Conservation (phyloP, 2,113 vertebrate species). For the Calyptommatus sinebrachiatus region DNA sequence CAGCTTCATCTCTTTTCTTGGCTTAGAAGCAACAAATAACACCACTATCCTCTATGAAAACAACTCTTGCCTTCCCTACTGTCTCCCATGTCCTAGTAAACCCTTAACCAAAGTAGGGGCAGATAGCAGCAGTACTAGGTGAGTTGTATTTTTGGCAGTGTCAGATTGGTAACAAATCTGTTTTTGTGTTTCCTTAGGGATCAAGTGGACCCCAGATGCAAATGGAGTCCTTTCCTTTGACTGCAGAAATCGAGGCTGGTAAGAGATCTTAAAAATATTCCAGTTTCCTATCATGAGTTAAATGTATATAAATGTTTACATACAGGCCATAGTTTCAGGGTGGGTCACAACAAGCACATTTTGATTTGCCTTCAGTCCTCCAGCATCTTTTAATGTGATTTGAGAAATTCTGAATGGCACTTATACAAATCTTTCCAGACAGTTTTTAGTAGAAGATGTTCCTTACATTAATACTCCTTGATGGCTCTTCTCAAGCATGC, state of each 20-base stretch:
- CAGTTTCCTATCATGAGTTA: background rate
- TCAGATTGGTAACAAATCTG: constrained; percentile 17
- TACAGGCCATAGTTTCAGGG: too few species aligned
- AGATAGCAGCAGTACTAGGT: too few species aligned
- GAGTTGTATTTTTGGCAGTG: background rate
- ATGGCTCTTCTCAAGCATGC: background rate
- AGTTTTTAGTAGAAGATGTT: background rate
- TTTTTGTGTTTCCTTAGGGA: constrained; percentile 73
- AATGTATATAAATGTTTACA: background rate
- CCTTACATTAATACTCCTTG: background rate
- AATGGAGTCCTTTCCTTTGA: constrained; percentile 94
- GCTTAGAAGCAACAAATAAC: too few species aligned
- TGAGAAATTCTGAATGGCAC: background rate
- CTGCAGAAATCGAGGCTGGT: constrained; percentile 94
- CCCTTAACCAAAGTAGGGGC: too few species aligned
- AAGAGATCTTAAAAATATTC: constrained; percentile 29
- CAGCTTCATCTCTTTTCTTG: too few species aligned
- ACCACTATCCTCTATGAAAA: too few species aligned
- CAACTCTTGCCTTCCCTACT: too few species aligned
- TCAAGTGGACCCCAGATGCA: constrained; percentile 92
- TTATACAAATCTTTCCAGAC: background rate
- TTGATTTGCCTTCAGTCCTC: background rate
- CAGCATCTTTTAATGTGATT: background rate
- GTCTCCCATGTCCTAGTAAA: too few species aligned
- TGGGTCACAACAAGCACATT: background rate